Evolutionary conservation across 2,113 vertebrate species (phyloP).

Genomic region (Oryctolagus cuniculus): DNA sequence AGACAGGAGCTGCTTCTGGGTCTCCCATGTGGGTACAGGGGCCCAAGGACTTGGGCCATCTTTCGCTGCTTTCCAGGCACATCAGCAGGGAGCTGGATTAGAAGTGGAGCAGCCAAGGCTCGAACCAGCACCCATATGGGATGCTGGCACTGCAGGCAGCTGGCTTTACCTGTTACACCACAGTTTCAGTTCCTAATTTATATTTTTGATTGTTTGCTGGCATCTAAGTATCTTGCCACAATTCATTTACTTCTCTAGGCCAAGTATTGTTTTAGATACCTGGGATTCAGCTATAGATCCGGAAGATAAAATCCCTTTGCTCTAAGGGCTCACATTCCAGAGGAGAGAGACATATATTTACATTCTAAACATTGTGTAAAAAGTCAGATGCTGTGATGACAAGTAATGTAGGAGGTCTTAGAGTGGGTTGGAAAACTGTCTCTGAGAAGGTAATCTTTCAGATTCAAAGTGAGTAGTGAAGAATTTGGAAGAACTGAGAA

Average conservation of each 20-base stretch:
- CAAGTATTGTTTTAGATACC: constrained; percentile 29
- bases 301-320: background rate
- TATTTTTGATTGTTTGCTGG: background rate
- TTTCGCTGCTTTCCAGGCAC: too few relatives aligned
- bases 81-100: too few relatives aligned
- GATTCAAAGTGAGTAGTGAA: constrained; percentile 28
- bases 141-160: too few relatives aligned
- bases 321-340: background rate
- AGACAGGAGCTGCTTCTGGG: too few relatives aligned
- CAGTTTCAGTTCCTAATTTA: too few relatives aligned
- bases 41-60: too few relatives aligned
- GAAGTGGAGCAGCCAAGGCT: too few relatives aligned
- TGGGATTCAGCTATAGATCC: background rate
- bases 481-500: constrained; percentile 15
- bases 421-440: constrained; percentile 8
- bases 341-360: background rate
- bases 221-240: background rate
- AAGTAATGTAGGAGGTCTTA: background rate
- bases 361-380: background rate
- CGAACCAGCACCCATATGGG: too few relatives aligned
- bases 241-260: background rate
- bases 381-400: background rate
- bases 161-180: too few relatives aligned
- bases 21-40: too few relatives aligned
- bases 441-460: background rate